phyloP scores from a whole-genome alignment of 2,888 invertebrate genomes.

The Limnephilus rhombicus region DNA sequence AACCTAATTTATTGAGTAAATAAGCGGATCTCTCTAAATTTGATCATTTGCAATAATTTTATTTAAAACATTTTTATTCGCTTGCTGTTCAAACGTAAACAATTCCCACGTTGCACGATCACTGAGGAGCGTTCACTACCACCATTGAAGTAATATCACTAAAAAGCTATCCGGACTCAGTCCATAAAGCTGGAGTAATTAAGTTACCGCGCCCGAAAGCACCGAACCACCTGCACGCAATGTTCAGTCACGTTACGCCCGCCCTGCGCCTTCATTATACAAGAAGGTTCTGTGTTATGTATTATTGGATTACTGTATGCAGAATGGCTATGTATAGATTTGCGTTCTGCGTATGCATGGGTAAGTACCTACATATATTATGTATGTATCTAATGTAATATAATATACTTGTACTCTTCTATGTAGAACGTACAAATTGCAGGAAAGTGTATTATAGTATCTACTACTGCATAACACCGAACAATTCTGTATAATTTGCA shows the following conservation, averaged over 20 bases:
- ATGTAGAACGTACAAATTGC: too few relatives aligned
- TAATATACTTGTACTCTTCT: too few relatives aligned
- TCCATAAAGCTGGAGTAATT: slow-evolving; percentile 3
- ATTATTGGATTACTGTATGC: background rate
- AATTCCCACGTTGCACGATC: background rate
- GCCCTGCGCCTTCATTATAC: background rate
- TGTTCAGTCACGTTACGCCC: background rate
- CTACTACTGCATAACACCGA: too few relatives aligned
- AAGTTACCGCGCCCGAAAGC: slow-evolving; percentile 4
- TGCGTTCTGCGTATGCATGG: too few relatives aligned
- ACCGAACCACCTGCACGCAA: slow-evolving; percentile 9
- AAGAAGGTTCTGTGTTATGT: background rate
- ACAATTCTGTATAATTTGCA: too few relatives aligned
- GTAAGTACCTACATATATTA: background rate
- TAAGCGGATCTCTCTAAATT: too few relatives aligned
- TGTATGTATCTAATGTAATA: too few relatives aligned
- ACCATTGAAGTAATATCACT: background rate
- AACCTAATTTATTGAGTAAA: too few relatives aligned
- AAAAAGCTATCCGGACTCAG: background rate
- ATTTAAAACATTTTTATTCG: too few relatives aligned
- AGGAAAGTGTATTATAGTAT: too few relatives aligned
- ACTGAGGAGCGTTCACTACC: background rate
- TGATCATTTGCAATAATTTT: too few relatives aligned
- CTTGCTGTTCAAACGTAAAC: too few relatives aligned
- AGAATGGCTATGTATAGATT: background rate